Conservation (phyloP, 2,113 vertebrate genomes). For the Phalacrocorax pelagicus region DNA sequence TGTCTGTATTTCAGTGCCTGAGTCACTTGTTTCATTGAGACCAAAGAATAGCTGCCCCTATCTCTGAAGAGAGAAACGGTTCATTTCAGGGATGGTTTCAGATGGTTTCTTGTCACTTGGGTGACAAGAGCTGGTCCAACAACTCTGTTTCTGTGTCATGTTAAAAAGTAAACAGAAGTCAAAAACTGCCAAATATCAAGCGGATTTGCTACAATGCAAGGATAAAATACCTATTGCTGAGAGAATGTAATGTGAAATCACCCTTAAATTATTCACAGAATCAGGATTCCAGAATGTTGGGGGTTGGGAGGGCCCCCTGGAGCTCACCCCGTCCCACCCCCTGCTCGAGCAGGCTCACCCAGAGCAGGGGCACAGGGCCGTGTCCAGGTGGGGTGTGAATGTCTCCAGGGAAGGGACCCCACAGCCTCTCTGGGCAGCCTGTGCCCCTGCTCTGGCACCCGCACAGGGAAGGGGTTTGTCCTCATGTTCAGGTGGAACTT, state of each 20-base stretch:
- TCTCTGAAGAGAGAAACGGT: conserved; percentile 10
- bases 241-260: not conserved
- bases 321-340: too few relatives aligned
- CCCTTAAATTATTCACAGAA: not conserved
- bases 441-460: too few relatives aligned
- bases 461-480: too few relatives aligned
- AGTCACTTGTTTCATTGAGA: not conserved
- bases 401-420: too few relatives aligned
- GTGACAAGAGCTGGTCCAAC: conserved; percentile 10
- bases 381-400: too few relatives aligned
- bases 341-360: too few relatives aligned
- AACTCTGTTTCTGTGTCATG: not conserved
- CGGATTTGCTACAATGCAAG: not conserved
- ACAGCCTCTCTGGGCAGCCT: too few relatives aligned
- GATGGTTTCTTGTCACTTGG: conserved; percentile 11
- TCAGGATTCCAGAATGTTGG: too few relatives aligned
- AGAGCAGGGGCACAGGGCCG: too few relatives aligned
- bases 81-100: not conserved
- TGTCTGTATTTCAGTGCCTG: not conserved
- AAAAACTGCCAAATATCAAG: not conserved
- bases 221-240: not conserved
- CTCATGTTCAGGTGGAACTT: too few relatives aligned
- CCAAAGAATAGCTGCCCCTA: not conserved
- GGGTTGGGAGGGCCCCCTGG: too few relatives aligned
- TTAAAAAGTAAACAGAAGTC: not conserved